Conservation (phyloP, 37 sponge, comb jelly and placozoan genomes). For the Hormiphora californensis region DNA sequence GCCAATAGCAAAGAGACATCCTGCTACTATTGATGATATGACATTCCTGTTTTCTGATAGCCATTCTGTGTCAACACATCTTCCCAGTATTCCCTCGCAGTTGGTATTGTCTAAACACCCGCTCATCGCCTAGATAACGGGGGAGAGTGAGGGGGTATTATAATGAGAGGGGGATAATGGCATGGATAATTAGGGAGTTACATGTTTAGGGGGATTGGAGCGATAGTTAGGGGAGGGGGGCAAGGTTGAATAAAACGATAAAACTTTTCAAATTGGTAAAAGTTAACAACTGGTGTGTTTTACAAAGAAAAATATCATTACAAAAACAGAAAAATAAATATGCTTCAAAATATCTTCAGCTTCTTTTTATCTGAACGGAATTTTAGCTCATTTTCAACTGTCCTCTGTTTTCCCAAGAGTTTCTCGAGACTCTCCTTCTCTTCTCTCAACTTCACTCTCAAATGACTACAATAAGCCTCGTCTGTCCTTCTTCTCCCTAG, state of each 20-base stretch:
- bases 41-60: slow-evolving; percentile 14
- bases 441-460: background rate
- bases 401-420: background rate
- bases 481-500: background rate
- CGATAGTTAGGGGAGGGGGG: no score
- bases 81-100: background rate
- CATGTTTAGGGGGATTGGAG: no score
- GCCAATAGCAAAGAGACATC: slow-evolving; percentile 67
- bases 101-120: slow-evolving; percentile 31
- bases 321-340: background rate
- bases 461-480: background rate
- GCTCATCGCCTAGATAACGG: slow-evolving; percentile 1
- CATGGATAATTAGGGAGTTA: no score
- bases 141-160: no score
- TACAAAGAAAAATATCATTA: background rate
- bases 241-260: background rate
- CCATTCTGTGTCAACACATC: slow-evolving; percentile 24
- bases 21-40: slow-evolving; percentile 36
- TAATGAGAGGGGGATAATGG: no score
- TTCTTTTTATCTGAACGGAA: slow-evolving; percentile 17
- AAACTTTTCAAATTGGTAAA: background rate
- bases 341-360: slow-evolving; percentile 17
- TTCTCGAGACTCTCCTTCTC: background rate
- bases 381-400: slow-evolving; percentile 48
- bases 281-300: no score